These are phyloP conservation scores for Sisor rabdophorus DNA, from an alignment of 2,113 vertebrate genomes.

Conservation along the genomic window DNA sequence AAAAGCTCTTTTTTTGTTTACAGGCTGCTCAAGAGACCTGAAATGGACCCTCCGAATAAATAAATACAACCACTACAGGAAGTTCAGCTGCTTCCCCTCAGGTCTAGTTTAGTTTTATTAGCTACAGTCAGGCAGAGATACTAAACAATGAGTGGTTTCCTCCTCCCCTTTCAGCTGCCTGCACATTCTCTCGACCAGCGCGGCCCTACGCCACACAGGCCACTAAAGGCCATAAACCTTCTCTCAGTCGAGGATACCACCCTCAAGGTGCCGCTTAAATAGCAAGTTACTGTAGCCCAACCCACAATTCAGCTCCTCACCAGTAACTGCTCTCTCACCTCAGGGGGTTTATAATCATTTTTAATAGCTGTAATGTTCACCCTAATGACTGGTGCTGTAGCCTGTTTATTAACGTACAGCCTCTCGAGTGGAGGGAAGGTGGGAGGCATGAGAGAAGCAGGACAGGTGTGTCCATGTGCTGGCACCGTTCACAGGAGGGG, in stretches of 20 bases:
- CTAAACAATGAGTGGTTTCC: slow-evolving; percentile 57
- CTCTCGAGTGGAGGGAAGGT: slow-evolving; percentile 29
- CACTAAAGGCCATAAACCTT: slow-evolving; percentile 31
- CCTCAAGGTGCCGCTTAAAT: slow-evolving; percentile 23
- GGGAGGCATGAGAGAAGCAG: slow-evolving; percentile 37
- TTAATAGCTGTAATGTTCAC: slow-evolving; percentile 22
- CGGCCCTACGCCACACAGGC: slow-evolving; percentile 1
- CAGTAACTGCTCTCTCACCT: background rate
- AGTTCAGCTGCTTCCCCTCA: slow-evolving; percentile 69
- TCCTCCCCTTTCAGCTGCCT: slow-evolving; percentile 23
- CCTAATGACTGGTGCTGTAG: slow-evolving; percentile 34
- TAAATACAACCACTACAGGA: slow-evolving; percentile 74
- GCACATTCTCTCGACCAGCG: slow-evolving; percentile 38
- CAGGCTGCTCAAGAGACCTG: slow-evolving; percentile 66
- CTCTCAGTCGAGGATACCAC: slow-evolving; percentile 12
- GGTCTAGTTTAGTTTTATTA: slow-evolving; percentile 73
- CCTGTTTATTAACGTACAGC: slow-evolving; percentile 54
- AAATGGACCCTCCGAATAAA: slow-evolving; percentile 70
- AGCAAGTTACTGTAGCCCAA: background rate
- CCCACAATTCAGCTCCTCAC: background rate
- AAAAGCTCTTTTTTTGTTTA: slow-evolving; percentile 70
- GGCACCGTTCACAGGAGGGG: slow-evolving; percentile 41
- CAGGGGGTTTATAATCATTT: slow-evolving; percentile 20
- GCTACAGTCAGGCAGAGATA: slow-evolving; percentile 71
- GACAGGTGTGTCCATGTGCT: slow-evolving; percentile 49